Percentiles rank a stretch among this genome's conserved stretches.
phyloP scores from a whole-genome alignment of 2,113 vertebrate genomes.

The Antennarius striatus region DNA sequence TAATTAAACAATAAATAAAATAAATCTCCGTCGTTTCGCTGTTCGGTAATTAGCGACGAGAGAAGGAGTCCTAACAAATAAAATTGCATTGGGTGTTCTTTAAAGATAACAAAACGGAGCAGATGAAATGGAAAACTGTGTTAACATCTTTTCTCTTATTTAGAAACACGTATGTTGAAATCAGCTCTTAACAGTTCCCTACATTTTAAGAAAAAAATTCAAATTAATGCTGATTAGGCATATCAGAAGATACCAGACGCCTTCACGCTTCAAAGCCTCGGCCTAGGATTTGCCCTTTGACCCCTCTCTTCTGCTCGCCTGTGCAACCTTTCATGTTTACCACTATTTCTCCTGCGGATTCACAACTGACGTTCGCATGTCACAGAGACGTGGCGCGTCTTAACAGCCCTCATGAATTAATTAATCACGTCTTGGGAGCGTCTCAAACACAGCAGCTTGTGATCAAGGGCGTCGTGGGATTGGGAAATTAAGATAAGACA shows the following conservation, averaged over 20 bases:
- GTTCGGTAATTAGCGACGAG: conserved; percentile 50
- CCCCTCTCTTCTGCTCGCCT: conserved; percentile 23
- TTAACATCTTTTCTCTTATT: conserved; percentile 42
- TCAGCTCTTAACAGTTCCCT: conserved; percentile 20
- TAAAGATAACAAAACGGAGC: conserved; percentile 58
- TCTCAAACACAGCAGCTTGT: conserved; percentile 68
- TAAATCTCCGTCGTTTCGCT: conserved; percentile 40
- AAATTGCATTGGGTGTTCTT: conserved; percentile 37
- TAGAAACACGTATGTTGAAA: neutral
- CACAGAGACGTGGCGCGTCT: conserved; percentile 43
- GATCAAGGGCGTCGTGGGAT: conserved; percentile 75
- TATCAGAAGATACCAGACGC: conserved; percentile 50
- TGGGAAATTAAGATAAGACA: conserved; percentile 64
- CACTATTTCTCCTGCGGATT: conserved; percentile 1
- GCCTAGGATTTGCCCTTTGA: conserved; percentile 41
- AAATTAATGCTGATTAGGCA: conserved; percentile 33
- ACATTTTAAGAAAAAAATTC: conserved; percentile 3
- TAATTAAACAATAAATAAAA: conserved; percentile 49
- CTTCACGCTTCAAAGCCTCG: conserved; percentile 33
- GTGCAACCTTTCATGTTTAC: conserved; percentile 27
- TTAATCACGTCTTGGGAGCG: conserved; percentile 59
- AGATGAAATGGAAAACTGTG: conserved; percentile 41
- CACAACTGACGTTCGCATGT: conserved; percentile 52
- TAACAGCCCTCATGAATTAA: conserved; percentile 66
- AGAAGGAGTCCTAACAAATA: conserved; percentile 25